These are phyloP conservation scores for Channa maculata DNA, from an alignment of 2,113 vertebrate species.

Conservation along the genomic window DNA sequence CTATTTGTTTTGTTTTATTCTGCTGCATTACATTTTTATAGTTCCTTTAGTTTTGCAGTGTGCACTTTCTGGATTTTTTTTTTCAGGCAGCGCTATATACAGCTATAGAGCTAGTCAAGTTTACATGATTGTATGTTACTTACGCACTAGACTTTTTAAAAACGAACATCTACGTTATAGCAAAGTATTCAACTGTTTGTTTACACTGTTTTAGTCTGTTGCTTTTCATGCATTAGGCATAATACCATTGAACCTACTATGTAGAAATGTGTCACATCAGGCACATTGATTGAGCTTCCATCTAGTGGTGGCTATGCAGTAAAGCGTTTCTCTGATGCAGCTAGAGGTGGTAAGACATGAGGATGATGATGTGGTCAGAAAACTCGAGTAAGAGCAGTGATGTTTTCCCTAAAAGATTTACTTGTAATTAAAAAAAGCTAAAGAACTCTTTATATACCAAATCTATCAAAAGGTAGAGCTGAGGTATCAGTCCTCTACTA, in stretches of 20 bases:
- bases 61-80: slow-evolving; percentile 45
- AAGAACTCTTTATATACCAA: slow-evolving; percentile 1
- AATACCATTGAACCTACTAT: neutral
- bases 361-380: too few species aligned
- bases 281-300: slow-evolving; percentile 28
- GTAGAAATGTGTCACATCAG: neutral
- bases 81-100: slow-evolving; percentile 32
- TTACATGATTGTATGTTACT: slow-evolving; percentile 41
- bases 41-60: slow-evolving; percentile 26
- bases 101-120: slow-evolving; percentile 34
- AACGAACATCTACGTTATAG: slow-evolving; percentile 8
- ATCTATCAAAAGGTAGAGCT: slow-evolving; percentile 46
- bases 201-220: slow-evolving; percentile 49
- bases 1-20: slow-evolving; percentile 16
- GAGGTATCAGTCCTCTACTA: slow-evolving; percentile 46
- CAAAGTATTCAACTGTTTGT: slow-evolving; percentile 47
- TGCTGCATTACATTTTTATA: slow-evolving; percentile 16
- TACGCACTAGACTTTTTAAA: slow-evolving; percentile 15
- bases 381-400: neutral
- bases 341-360: slow-evolving; percentile 12
- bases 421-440: slow-evolving; percentile 7
- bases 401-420: neutral
- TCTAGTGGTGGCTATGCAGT: slow-evolving; percentile 25
- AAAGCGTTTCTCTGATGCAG: slow-evolving; percentile 12
- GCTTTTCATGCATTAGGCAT: slow-evolving; percentile 15